Evolutionary conservation across 1,140 invertebrate genomes (phyloP), one percentile per base, ranked within the genome.

Genomic region (Zophobas morio): DNA sequence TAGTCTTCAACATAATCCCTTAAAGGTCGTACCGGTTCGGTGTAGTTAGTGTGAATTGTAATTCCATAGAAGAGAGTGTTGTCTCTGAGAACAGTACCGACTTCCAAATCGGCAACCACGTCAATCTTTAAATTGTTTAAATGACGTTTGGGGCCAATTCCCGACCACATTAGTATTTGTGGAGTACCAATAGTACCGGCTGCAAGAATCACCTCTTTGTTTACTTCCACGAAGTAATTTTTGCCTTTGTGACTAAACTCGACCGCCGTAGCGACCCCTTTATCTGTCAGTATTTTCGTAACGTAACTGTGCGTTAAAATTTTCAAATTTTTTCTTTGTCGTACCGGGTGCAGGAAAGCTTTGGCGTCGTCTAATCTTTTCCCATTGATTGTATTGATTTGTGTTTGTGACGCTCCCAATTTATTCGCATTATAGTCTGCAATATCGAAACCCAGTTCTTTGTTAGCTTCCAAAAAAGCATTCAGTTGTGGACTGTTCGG

Each of bases 71-170:
- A 85, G 0, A 94, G 94, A 0, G 95, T 92, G 82, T 94, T 93
- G 79, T 95, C 94, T 83, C 95, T 94, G 37, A 95, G 86, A 81
- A 95, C 94, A 76, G 93, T 90, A n/a, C 94, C 94, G 36, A 87
- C 86, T 35, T 71, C 70, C 32, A 83, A 75, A 70, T 87, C 84
- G 8, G 83, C 75, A 35, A 87, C 39, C 5, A 85, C 75, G 8
- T 75, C 77, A 74, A 88, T 86, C 8, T 87, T 86, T 6, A 89
- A 80, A 71, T 86, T 82, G 46, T 86, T 77, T 1, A 92, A 82
- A 47, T 90, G 85, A 70, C 86, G 78, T 37, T 72, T 83, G 4
- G 89, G 89, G 1, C 90, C 90, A 40, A 92, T 85, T 34, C 91
- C 91, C 20, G 89, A 91, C 1, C 90, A 77, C 88, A 91, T 90